Conservation (phyloP, 1,140 invertebrate species). For the Trachelipus rathkii region DNA sequence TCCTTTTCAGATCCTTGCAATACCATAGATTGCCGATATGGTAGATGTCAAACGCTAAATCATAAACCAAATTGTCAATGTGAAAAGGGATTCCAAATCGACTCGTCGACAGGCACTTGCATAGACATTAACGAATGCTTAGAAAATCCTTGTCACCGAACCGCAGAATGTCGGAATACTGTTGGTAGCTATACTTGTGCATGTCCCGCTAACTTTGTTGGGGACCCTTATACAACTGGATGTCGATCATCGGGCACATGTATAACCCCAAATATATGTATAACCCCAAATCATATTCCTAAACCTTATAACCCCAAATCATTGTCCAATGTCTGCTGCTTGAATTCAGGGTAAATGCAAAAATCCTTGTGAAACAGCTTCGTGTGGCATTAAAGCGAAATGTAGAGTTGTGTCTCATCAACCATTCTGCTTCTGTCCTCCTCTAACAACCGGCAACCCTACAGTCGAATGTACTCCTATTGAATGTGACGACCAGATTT, state of each 20-base stretch:
- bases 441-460: conserved; percentile 57
- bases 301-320: conserved; percentile 66
- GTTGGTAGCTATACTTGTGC: conserved; percentile 44
- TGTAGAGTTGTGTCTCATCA: conserved; percentile 62
- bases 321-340: conserved; percentile 70
- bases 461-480: conserved; percentile 62
- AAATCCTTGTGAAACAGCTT: conserved; percentile 67
- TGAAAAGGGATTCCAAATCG: conserved; percentile 46
- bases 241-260: conserved; percentile 77
- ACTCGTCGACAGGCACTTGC: conserved; percentile 68
- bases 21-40: conserved; percentile 49
- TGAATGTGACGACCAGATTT: conserved; percentile 69
- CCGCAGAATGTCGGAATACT: conserved; percentile 69
- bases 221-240: conserved; percentile 67
- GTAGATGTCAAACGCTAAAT: conserved; percentile 49
- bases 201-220: conserved; percentile 59
- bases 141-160: conserved; percentile 74
- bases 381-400: conserved; percentile 70
- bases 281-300: no score
- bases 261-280: conserved; percentile 64
- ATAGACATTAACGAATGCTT: conserved; percentile 57
- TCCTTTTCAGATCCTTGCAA: conserved; percentile 48
- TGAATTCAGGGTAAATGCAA: conserved; percentile 72
- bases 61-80: conserved; percentile 50
- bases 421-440: conserved; percentile 68